Evolutionary conservation across 2,113 vertebrate species (phyloP).

Genomic region (Hemiscyllium ocellatum): DNA sequence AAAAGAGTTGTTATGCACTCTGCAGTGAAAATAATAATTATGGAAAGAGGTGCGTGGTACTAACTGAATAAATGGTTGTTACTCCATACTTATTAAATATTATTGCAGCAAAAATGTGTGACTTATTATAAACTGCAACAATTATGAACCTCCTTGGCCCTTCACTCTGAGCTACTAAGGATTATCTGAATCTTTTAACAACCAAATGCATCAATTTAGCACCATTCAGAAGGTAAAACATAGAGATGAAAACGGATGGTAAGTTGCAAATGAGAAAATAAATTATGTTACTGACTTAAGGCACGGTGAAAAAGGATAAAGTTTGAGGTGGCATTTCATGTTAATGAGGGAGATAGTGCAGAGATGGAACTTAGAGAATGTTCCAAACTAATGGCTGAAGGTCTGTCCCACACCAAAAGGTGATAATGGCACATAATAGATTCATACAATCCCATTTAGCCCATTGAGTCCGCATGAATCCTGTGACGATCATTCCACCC

Average conservation of each 20-base stretch:
- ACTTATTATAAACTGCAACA: background rate
- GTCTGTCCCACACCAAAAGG: background rate
- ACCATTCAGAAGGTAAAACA: background rate
- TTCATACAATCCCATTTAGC: no score
- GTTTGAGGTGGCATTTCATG: background rate
- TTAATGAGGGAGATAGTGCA: background rate
- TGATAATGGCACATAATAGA: no score
- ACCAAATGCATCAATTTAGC: background rate
- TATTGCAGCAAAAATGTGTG: slow-evolving; percentile 10
- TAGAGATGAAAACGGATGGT: background rate
- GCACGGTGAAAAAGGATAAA: background rate
- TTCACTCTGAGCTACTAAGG: background rate
- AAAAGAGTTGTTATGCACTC: slow-evolving; percentile 22
- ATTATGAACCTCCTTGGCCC: background rate
- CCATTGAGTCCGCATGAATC: no score
- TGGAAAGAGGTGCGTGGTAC: slow-evolving; percentile 3
- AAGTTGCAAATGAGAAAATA: background rate
- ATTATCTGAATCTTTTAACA: background rate
- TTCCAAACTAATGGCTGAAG: background rate
- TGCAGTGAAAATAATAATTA: slow-evolving; percentile 37
- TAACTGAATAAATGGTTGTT: slow-evolving; percentile 34
- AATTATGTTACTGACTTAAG: background rate
- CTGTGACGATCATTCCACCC: no score
- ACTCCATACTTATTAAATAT: slow-evolving; percentile 1
- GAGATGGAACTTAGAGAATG: background rate